A percentile compares a stretch with the other conserved stretches of the same genome.
These are phyloP conservation scores for Amblyopsis rosae DNA, from an alignment of 2,113 vertebrate species.

Conservation along the genomic window DNA sequence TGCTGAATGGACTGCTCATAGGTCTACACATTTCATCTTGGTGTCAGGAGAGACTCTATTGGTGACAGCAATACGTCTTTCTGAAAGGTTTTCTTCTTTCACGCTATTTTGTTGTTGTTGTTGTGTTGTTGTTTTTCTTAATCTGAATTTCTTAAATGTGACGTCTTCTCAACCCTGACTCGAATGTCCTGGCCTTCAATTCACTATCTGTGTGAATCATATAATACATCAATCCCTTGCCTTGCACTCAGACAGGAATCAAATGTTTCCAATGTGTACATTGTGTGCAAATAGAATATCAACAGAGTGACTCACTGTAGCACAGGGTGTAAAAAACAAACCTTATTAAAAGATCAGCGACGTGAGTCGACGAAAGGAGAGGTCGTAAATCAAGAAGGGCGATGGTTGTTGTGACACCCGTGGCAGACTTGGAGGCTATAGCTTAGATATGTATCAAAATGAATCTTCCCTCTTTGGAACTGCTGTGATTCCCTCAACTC, in stretches of 20 bases:
- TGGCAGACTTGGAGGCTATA: conserved; percentile 43
- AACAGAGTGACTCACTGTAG: conserved; percentile 21
- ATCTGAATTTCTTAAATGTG: neutral
- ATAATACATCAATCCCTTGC: neutral
- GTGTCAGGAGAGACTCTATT: conserved; percentile 22
- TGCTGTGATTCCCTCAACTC: conserved; percentile 31
- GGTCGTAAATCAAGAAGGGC: conserved; percentile 60
- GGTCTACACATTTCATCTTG: conserved; percentile 52
- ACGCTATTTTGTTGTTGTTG: conserved; percentile 26
- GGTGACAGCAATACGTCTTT: conserved; percentile 36
- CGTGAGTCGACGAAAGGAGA: conserved; percentile 39
- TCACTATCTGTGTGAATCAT: neutral
- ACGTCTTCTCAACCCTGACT: too few relatives aligned
- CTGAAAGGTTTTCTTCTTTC: neutral
- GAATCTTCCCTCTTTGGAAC: conserved; percentile 56
- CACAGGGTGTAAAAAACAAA: conserved; percentile 45
- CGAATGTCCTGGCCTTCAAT: neutral
- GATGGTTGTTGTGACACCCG: conserved; percentile 36
- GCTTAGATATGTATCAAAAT: conserved; percentile 62
- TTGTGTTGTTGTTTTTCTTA: neutral
- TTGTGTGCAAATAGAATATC: conserved; percentile 30
- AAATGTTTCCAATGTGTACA: conserved; percentile 4
- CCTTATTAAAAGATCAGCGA: conserved; percentile 66
- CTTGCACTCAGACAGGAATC: conserved; percentile 11
- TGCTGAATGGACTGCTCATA: conserved; percentile 49